Evolutionary conservation across 2,113 vertebrate genomes (phyloP).

Genomic region (Chamaea fasciata): DNA sequence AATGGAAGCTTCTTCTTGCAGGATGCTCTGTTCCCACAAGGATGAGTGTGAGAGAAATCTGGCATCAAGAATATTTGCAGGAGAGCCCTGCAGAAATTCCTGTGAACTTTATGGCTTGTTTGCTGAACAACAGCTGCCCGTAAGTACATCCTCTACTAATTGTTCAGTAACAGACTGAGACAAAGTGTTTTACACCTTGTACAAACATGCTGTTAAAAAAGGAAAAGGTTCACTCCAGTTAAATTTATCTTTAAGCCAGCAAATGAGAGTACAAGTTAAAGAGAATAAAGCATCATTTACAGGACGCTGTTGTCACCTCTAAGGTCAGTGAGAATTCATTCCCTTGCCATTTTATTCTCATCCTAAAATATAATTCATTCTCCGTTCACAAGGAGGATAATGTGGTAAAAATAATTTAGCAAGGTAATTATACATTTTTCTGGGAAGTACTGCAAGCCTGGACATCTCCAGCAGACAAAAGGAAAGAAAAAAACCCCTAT

Average conservation of each 20-base stretch:
- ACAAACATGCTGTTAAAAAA: background rate
- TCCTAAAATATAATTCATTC: slow-evolving; percentile 46
- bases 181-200: background rate
- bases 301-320: background rate
- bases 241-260: background rate
- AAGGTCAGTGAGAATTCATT: slow-evolving; percentile 44
- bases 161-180: background rate
- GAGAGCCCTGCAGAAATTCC: background rate
- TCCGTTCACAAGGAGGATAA: background rate
- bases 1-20: background rate
- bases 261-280: background rate
- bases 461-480: background rate
- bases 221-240: background rate
- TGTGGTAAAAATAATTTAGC: background rate
- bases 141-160: background rate
- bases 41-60: background rate
- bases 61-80: background rate
- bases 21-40: background rate
- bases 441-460: background rate
- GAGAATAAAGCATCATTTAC: slow-evolving; percentile 36
- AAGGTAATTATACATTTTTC: background rate
- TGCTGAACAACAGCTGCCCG: background rate
- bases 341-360: slow-evolving; percentile 49
- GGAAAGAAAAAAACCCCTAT: background rate
- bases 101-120: background rate